These are phyloP conservation scores for Drosophila borealis DNA, from an alignment of 2,888 invertebrate species.

Conservation along the genomic window DNA sequence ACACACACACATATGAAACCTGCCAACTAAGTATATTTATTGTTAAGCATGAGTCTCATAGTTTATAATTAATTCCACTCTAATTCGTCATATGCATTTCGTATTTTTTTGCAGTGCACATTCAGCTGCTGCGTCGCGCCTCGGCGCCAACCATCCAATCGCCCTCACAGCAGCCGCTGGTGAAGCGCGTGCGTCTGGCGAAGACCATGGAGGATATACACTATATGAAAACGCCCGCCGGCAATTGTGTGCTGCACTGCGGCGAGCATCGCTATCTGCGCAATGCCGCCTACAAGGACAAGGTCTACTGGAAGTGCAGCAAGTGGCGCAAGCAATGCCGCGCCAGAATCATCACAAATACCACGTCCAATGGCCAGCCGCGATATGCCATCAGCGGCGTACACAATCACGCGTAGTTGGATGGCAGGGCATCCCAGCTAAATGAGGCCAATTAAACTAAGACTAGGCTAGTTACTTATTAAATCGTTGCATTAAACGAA, in stretches of 20 bases:
- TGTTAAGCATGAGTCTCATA: constrained; percentile 1
- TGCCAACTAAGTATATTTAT: not conserved
- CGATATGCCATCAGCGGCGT: constrained; percentile 80
- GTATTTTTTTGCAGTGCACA: constrained; percentile 43
- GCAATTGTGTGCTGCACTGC: constrained; percentile 83
- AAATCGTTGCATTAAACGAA: not conserved
- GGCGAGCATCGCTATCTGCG: constrained; percentile 84
- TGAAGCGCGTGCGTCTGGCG: constrained; percentile 72
- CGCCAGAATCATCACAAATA: constrained; percentile 83
- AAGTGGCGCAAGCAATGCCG: constrained; percentile 85
- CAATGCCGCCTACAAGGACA: constrained; percentile 84
- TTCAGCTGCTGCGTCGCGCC: constrained; percentile 24
- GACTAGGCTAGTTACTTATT: constrained; percentile 8
- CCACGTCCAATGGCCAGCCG: constrained; percentile 58
- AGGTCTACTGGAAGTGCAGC: constrained; percentile 85
- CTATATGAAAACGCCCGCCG: constrained; percentile 81
- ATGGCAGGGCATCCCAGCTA: not conserved
- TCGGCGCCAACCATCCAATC: constrained; percentile 14
- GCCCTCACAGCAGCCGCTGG: not conserved
- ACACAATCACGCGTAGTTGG: constrained; percentile 82
- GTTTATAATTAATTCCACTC: not conserved
- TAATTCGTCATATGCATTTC: not conserved
- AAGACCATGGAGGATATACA: constrained; percentile 73
- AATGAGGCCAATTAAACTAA: constrained; percentile 6
- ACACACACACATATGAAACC: not conserved